Base-by-base conservation (phyloP, 2,113 vertebrate species). In the Pampusana beccarii region DNA sequence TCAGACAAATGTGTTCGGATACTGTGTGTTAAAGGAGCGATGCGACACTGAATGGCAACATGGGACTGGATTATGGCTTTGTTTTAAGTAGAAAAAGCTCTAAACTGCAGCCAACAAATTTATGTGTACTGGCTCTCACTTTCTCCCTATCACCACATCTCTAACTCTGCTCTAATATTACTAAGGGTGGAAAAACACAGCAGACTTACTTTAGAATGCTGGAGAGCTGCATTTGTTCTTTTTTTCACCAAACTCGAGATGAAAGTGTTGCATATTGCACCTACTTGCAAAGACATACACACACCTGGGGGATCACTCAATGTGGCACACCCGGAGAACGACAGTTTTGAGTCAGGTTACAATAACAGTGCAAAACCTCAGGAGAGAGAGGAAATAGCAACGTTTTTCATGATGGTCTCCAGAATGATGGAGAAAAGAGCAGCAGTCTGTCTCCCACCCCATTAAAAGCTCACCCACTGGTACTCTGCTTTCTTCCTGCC, bases 391-490 rank as follows among this genome's bases (percentile, higher is more conserved):
- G 82, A 91, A 95, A 94, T 66, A 90, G 92, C 88, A 95, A 95
- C 50, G 85, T 95, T 97, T 98, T 97, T 97, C 69, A 24, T 97
- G 96, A 96, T 84, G 95, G 91, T 80, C 95, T 97, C 95, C 97
- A 96, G 82, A 97, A 97, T 60, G 94, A 93, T 95, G 97, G 96
- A 97, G 97, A 97, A 96, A 97, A 97, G 85, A 98, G 87, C 88
- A 97, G 95, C 95, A 97, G 93, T 88, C 80, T 97, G 92, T 93
- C 95, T 98, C 95, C 96, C 97, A 98, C 92, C 88, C 97, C 95
- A 97, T 98, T 98, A 98, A 97, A 96, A 58, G 29, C 93, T 97
- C 97, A 97, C 97, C 97, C 94, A 96, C 95, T 92, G 96, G 96
- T 98, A 97, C 69, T 29, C 84, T 97, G 91, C 96, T 97, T 97